Conservation (phyloP, 2,888 invertebrate species). For the Leucania comma region DNA sequence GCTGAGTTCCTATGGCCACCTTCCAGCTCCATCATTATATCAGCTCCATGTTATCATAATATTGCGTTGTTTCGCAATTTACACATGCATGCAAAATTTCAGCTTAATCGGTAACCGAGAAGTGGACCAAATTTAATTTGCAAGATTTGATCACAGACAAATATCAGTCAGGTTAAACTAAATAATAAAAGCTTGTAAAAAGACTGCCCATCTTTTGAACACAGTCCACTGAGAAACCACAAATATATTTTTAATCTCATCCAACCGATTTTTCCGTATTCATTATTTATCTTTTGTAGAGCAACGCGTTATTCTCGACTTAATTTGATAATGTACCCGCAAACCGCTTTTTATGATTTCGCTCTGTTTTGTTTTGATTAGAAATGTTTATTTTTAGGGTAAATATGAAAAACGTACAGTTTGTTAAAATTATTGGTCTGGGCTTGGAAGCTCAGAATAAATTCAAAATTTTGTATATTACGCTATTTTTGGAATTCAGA, state of each 20-base stretch:
- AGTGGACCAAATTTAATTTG: too few species aligned
- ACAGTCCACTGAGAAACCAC: neutral
- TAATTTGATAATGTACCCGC: slow-evolving; percentile 57
- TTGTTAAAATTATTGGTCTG: neutral
- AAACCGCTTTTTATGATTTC: slow-evolving; percentile 46
- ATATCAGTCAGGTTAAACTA: too few species aligned
- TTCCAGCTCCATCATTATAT: too few species aligned
- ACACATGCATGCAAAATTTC: too few species aligned
- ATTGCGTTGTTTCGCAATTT: too few species aligned
- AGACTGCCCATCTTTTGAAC: neutral
- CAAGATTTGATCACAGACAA: too few species aligned
- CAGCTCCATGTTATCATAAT: too few species aligned
- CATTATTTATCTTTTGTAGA: slow-evolving; percentile 35
- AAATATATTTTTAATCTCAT: slow-evolving; percentile 9
- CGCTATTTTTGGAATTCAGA: too few species aligned
- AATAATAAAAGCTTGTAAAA: too few species aligned
- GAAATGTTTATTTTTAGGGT: slow-evolving; percentile 39
- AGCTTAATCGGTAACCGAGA: too few species aligned
- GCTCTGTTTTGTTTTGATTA: slow-evolving; percentile 37
- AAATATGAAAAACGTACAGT: neutral
- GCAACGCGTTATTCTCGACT: slow-evolving; percentile 30
- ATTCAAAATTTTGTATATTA: neutral
- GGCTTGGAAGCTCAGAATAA: neutral
- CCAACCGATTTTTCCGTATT: slow-evolving; percentile 10
- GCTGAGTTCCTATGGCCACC: too few species aligned